Evolutionary conservation across 2,797 vertebrate genomes (phyloP), one percentile per base, ranked within the genome.

Genomic region (Oryzias dopingdopingensis): DNA sequence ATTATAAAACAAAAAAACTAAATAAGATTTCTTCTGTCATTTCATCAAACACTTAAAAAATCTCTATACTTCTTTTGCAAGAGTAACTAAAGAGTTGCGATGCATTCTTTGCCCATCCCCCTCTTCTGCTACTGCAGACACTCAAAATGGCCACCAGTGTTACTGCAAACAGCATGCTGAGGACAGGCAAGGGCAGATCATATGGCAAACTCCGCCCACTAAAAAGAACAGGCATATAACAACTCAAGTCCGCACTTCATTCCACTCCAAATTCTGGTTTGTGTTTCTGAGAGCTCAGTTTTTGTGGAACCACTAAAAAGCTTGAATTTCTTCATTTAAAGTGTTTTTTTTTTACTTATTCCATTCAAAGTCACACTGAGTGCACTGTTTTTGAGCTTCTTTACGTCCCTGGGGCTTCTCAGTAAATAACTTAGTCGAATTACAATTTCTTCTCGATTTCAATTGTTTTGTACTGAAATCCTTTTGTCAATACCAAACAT

Each of bases 141-240:
- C 85, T 80, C 72, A 89, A 89, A 88, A 89, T 89, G 86, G 89
- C 86, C 84, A 88, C 87, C 82, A 83, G 76, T 22, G 72, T 75
- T 81, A 74, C 80, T 85, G 76, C 18, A 65, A 82, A 77, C 69
- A 79, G 85, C 80, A 75, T 74, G 81, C 80, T 61, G 73, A 86
- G 72, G 72, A 82, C 68, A 79, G 59, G 52, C 72, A 65, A 4
- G 60, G 81, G 55, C 48, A 68, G 80, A 59, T 72, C 79, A 62
- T 60, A 43, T 78, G 44, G 70, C 83, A 86, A 68, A 69, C 84
- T 49, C 83, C 84, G 56, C 87, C 86, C 75, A 79, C 81, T 42
- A 5, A 52, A 56, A 62, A 65, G 65, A 58, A 57, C 51, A 60
- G 49, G 45, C 41, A 24, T 32, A 62, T 52, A 48, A 49, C 52